These are phyloP conservation scores for Capitella teleta DNA, from an alignment of 1,140 invertebrate species.

Conservation along the genomic window DNA sequence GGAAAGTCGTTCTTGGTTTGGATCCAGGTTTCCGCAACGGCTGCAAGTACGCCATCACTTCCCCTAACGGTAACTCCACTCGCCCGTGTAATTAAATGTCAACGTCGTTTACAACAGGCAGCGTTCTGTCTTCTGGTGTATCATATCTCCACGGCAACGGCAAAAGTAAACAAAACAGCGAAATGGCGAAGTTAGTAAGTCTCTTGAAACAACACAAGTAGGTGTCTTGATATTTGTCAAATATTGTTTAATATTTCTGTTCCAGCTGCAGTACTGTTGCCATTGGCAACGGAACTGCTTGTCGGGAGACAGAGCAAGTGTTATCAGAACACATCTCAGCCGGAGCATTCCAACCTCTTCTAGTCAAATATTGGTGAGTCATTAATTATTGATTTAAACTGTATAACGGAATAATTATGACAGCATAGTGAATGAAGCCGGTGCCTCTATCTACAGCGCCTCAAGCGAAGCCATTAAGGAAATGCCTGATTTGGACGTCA, in stretches of 20 bases:
- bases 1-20: conserved; percentile 66
- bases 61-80: conserved; percentile 51
- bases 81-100: too few species aligned
- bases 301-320: conserved; percentile 69
- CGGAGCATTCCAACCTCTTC: conserved; percentile 45
- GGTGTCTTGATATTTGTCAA: too few species aligned
- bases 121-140: too few species aligned
- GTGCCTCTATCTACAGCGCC: conserved; percentile 81
- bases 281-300: conserved; percentile 78
- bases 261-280: conserved; percentile 59
- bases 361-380: conserved; percentile 51
- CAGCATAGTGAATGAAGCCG: conserved; percentile 76
- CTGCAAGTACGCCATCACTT: conserved; percentile 69
- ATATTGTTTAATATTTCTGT: too few species aligned
- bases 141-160: too few species aligned
- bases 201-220: too few species aligned
- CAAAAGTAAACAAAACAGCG: too few species aligned
- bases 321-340: conserved; percentile 53
- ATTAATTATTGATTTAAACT: not conserved
- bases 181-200: too few species aligned
- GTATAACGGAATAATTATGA: too few species aligned
- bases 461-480: conserved; percentile 70
- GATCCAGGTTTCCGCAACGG: conserved; percentile 78
- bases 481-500: conserved; percentile 65
- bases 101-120: too few species aligned